These are phyloP conservation scores for Microcaecilia unicolor DNA, from an alignment of 2,797 vertebrate genomes.

Conservation along the genomic window DNA sequence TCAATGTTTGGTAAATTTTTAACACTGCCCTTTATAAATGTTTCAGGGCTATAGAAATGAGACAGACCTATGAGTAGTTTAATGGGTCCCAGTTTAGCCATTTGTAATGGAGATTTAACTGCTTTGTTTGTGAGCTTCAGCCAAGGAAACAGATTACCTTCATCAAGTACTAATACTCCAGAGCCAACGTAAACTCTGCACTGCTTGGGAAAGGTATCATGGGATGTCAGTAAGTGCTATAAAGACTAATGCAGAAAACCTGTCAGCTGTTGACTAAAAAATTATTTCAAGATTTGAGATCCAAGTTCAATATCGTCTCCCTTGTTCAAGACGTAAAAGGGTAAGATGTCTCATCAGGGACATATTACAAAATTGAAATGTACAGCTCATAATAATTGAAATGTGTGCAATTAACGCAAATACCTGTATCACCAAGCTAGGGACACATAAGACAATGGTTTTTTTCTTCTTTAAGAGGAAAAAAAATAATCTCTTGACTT, in stretches of 20 bases:
- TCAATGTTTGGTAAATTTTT: slow-evolving; percentile 57
- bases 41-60: slow-evolving; percentile 54
- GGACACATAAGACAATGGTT: slow-evolving; percentile 1
- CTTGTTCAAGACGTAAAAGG: slow-evolving; percentile 37
- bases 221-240: slow-evolving; percentile 44
- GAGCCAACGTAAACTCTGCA: slow-evolving; percentile 53
- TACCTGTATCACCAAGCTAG: neutral
- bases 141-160: slow-evolving; percentile 74
- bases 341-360: slow-evolving; percentile 41
- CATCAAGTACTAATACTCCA: slow-evolving; percentile 55
- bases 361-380: slow-evolving; percentile 32
- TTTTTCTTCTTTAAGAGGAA: no score
- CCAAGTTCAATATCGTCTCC: slow-evolving; percentile 51
- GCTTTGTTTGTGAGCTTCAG: slow-evolving; percentile 65
- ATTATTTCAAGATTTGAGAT: slow-evolving; percentile 51
- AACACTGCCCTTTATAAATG: slow-evolving; percentile 66
- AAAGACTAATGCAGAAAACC: slow-evolving; percentile 45
- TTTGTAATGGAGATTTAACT: slow-evolving; percentile 66
- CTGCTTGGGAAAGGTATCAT: slow-evolving; percentile 53
- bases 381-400: slow-evolving; percentile 12
- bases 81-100: slow-evolving; percentile 58
- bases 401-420: slow-evolving; percentile 9
- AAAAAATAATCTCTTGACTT: neutral
- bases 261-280: slow-evolving; percentile 59
- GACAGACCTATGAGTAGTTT: slow-evolving; percentile 56